Base-by-base conservation (phyloP, 2,797 vertebrate genomes). In the Xenopus petersii region DNA sequence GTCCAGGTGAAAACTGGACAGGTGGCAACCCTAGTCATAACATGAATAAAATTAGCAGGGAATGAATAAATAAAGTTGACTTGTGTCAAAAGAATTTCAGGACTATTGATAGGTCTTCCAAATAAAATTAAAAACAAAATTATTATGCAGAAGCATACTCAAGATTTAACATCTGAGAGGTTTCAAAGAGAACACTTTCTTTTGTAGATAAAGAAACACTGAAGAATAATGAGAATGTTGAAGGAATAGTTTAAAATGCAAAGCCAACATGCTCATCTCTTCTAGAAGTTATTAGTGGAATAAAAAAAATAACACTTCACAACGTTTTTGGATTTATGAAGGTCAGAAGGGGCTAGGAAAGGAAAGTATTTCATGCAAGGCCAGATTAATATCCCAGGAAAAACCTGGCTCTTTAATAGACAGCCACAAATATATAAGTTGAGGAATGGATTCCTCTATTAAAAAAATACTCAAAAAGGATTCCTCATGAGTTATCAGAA, bases 331-430 rank as follows among this genome's bases (percentile, higher is more conserved):
- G 71, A 69, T 63, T 79, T 49, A 60, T 70, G 71, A 74, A 79
- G 76, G 76, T 74, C 71, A 79, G 70, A 61, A 33, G 64, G 63
- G 70, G 71, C 70, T 78, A 30, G 26, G 26, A 30, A 30, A 30
- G 26, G 26, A 30, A 30, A 30, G 2, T 78, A 78, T 78, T 78
- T n/a, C 66, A 78, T 65, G 73, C 70, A 73, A 73, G 76, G 76
- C 71, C 76, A 74, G 76, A 79, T 79, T 74, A 69, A 79, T 79
- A 79, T 79, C 71, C 76, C 71, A 65, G 65, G 62, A 64, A 74
- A 74, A 66, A 74, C 67, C 71, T 79, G 76, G 66, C 76, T 79
- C 54, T 70, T 79, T 73, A 74, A 71, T 70, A 73, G 66, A 63
- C 47, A 73, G 71, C 66, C 73, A 74, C 69, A 79, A 74, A 79